phyloP scores from a whole-genome alignment of 2,113 vertebrate species.

The Camelus bactrianus region DNA sequence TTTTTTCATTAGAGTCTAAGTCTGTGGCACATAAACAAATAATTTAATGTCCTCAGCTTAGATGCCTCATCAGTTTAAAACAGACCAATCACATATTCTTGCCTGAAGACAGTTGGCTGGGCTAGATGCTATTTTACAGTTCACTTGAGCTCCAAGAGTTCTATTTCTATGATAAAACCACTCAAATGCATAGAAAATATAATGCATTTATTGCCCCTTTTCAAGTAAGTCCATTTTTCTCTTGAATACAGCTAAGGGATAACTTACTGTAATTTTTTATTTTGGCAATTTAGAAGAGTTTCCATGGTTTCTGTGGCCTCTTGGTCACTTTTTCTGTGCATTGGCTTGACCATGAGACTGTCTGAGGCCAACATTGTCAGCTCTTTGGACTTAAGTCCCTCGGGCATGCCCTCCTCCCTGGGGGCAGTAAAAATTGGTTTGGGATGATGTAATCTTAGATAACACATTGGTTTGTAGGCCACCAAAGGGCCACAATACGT shows the following conservation, averaged over 20 bases:
- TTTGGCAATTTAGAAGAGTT: background rate
- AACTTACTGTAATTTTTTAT: background rate
- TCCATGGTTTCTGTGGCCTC: background rate
- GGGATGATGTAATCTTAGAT: background rate
- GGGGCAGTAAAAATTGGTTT: background rate
- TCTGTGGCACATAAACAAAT: conserved; percentile 31
- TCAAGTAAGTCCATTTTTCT: conserved; percentile 17
- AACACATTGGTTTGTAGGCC: background rate
- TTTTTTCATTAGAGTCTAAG: background rate
- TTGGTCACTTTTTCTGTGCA: background rate
- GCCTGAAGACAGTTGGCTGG: background rate
- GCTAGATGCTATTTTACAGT: background rate
- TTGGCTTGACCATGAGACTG: background rate
- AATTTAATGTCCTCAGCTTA: conserved; percentile 11
- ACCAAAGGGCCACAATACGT: background rate
- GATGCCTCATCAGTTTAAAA: background rate
- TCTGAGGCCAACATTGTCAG: background rate
- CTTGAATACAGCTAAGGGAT: background rate
- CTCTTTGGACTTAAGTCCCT: background rate
- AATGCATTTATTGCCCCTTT: background rate
- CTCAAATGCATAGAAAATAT: background rate
- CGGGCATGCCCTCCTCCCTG: background rate
- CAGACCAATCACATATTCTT: conserved; percentile 15
- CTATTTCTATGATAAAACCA: conserved; percentile 8
- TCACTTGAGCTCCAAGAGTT: background rate